Evolutionary conservation across 2,888 invertebrate species (phyloP), one percentile per base, ranked within the genome.

Genomic region (Athrips mouffetella): DNA sequence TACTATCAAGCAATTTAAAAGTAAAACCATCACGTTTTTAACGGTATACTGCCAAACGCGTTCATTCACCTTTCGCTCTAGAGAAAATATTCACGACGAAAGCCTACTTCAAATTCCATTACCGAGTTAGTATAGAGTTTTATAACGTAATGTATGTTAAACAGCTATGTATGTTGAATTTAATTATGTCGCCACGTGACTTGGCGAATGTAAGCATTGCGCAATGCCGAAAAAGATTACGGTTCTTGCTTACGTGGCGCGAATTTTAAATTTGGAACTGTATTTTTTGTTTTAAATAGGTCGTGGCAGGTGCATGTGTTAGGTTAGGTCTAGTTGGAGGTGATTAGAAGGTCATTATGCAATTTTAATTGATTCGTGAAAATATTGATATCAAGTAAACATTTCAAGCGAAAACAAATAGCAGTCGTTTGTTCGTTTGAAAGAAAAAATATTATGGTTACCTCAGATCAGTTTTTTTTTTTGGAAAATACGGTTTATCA

Each of bases 11-110:
- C 77, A 79, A 78, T 80, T 76, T 78, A 82, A 85, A 86, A 85
- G 85, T 84, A 87, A 85, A 84, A 84, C 73, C 65, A 63, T 79
- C 81, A 82, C 81, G 80, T 76, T 76, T 75, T 78, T 86, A 88
- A 86, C 86, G 87, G 88, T 67, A 76, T 65, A 72, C 68, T 70
- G 79, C 78, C 80, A 71, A 85, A 87, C 75, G 73, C 73, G 85
- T 71, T 70, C 83, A 59, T 75, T 83, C 85, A 86, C 77, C 85
- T 70, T 35, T 49, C 47, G 48, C 49, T 46, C 45, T 46, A 27
- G 11, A 20, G n/a, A 21, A 37, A 37, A 37, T 37, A 37, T 37
- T 21, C 37, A 21, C 21, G 21, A 21, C 37, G 37, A 37, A 37
- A 5, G 4, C n/a, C 21, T 7, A n/a, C 21, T 37, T 37, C 5